Evolutionary conservation across 2,113 vertebrate genomes (phyloP).

Genomic region (Onychostruthus taczanowskii): DNA sequence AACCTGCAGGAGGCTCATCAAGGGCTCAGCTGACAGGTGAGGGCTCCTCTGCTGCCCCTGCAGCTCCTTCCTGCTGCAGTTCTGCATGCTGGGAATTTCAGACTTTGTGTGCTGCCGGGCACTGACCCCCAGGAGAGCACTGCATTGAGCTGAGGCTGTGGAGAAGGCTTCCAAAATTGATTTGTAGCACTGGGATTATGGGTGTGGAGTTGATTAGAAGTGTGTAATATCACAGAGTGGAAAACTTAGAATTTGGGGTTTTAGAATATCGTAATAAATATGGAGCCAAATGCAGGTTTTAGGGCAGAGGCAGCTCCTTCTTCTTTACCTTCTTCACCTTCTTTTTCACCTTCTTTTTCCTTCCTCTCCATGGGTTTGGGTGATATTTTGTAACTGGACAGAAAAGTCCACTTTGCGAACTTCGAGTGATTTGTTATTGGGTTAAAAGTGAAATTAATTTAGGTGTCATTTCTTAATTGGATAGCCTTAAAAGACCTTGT

Average conservation of each 20-base stretch:
- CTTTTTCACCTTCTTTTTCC: not conserved
- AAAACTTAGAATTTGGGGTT: not conserved
- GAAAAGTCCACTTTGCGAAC: not conserved
- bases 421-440: not conserved
- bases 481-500: not conserved
- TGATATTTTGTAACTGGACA: not conserved
- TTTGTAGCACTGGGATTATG: not conserved
- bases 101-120: not conserved
- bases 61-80: not conserved
- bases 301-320: not conserved
- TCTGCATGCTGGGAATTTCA: not conserved
- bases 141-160: not conserved
- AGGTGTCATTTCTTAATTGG: not conserved
- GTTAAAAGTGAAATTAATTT: not conserved
- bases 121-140: not conserved
- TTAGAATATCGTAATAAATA: not conserved
- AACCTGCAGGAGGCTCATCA: constrained; percentile 88
- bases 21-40: constrained; percentile 87
- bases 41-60: not conserved
- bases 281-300: not conserved
- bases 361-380: not conserved
- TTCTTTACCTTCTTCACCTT: not conserved
- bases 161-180: not conserved
- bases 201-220: not conserved
- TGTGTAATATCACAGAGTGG: not conserved